phyloP scores from a whole-genome alignment of 2,113 vertebrate species.

The Cranoglanis bouderius region DNA sequence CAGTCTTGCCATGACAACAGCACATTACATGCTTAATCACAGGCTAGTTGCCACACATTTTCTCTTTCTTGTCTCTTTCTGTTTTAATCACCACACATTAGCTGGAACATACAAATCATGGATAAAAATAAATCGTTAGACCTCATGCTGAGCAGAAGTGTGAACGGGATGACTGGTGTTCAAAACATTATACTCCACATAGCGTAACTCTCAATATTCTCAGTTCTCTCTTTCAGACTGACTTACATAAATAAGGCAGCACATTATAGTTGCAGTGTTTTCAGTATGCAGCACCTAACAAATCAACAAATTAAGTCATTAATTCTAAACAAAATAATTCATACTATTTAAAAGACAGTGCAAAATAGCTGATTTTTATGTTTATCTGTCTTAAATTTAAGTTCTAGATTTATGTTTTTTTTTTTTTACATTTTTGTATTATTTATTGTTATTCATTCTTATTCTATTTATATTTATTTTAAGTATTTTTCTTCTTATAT shows the following conservation, averaged over 20 bases:
- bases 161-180: conserved; percentile 33
- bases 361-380: background rate
- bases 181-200: conserved; percentile 1
- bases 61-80: conserved; percentile 38
- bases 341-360: background rate
- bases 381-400: background rate
- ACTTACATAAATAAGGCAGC: background rate
- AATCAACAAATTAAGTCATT: too few species aligned
- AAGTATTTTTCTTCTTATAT: background rate
- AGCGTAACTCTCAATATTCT: background rate
- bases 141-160: conserved; percentile 17
- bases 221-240: background rate
- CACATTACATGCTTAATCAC: conserved; percentile 37
- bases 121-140: conserved; percentile 24
- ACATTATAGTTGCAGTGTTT: background rate
- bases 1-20: conserved; percentile 37
- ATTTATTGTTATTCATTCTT: background rate
- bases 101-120: conserved; percentile 23
- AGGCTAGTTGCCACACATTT: conserved; percentile 23
- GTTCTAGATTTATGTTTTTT: background rate
- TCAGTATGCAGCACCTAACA: background rate
- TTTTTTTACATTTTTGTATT: background rate
- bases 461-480: background rate
- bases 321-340: too few species aligned
- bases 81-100: conserved; percentile 20